phyloP scores from a whole-genome alignment of 2,888 invertebrate species.

The Agrotis puta region DNA sequence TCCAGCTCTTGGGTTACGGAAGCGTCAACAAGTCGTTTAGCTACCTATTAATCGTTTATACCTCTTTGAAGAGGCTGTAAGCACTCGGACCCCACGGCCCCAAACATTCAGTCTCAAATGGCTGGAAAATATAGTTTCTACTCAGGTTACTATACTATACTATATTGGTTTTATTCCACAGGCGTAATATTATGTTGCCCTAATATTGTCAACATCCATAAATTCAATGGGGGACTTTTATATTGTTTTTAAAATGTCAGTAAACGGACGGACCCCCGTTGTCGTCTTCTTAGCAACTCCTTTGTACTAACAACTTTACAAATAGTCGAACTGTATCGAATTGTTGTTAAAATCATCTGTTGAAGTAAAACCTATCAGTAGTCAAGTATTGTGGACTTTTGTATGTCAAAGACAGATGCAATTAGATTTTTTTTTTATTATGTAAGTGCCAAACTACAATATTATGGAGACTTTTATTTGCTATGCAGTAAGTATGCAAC shows the following conservation, averaged over 20 bases:
- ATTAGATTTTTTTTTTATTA: not conserved
- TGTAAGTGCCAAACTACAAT: not conserved
- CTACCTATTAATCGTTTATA: no score
- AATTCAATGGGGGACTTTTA: not conserved
- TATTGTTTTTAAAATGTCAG: slow-evolving; percentile 5
- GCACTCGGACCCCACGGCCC: no score
- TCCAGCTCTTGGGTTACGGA: no score
- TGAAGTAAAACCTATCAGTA: slow-evolving; percentile 22
- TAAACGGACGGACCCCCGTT: not conserved
- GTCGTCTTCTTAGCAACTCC: not conserved
- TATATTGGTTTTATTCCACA: no score
- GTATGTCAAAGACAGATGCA: not conserved
- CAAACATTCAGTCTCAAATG: no score
- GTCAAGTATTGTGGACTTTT: slow-evolving; percentile 11
- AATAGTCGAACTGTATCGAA: not conserved
- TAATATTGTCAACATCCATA: not conserved
- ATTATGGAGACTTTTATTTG: not conserved
- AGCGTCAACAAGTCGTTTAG: no score
- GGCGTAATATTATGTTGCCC: not conserved
- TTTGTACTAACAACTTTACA: slow-evolving; percentile 12
- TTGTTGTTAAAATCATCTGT: slow-evolving; percentile 21
- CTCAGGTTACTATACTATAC: no score
- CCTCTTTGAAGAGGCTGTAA: no score
- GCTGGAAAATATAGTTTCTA: no score
- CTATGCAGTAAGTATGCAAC: no score